A percentile compares a stretch with the other conserved stretches of the same genome.
phyloP scores from a whole-genome alignment of 2,113 vertebrate species.

The Epinephelus lanceolatus region DNA sequence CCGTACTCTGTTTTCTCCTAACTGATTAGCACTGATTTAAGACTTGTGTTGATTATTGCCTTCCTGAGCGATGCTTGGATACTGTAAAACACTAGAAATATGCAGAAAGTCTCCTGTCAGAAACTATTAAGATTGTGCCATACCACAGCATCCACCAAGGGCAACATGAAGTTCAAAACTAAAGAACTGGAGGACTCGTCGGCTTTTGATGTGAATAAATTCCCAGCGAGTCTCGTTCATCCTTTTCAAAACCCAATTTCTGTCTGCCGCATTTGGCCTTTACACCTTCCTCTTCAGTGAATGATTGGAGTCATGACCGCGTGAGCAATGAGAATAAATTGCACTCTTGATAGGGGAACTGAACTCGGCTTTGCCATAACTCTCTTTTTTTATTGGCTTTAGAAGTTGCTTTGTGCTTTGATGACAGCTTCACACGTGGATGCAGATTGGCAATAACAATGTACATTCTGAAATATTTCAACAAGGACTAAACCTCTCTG shows the following conservation, averaged over 20 bases:
- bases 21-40: not conserved
- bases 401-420: constrained; percentile 16
- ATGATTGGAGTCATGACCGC: constrained; percentile 39
- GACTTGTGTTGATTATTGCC: not conserved
- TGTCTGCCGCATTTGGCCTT: constrained; percentile 29
- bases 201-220: constrained; percentile 25
- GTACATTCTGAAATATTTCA: constrained; percentile 7
- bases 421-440: not conserved
- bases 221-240: constrained; percentile 14
- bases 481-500: not conserved
- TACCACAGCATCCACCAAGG: constrained; percentile 21
- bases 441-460: not conserved
- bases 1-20: not conserved
- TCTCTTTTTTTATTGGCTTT: not conserved
- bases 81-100: not conserved
- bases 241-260: constrained; percentile 41
- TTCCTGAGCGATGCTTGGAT: not conserved
- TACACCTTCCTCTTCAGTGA: constrained; percentile 31
- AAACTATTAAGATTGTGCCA: not conserved
- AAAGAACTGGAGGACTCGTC: not conserved
- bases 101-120: not conserved
- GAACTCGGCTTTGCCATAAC: not conserved
- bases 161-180: constrained; percentile 15
- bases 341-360: constrained; percentile 28
- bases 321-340: constrained; percentile 26